phyloP scores from a whole-genome alignment of 2,113 vertebrate genomes.

The Lepisosteus osseus region DNA sequence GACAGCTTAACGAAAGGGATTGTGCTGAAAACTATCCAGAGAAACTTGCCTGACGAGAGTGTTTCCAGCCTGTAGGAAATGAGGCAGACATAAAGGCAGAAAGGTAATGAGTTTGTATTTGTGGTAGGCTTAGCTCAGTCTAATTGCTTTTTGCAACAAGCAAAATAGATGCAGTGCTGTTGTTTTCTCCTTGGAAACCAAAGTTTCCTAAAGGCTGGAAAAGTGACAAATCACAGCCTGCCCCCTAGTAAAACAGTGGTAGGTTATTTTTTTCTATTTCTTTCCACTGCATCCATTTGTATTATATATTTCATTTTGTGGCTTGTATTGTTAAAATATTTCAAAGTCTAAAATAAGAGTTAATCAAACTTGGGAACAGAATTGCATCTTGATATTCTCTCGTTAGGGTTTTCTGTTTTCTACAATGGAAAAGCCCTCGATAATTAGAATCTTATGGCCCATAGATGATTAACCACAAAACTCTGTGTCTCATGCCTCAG shows the following conservation, averaged over 20 bases:
- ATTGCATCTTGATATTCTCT: too few species aligned
- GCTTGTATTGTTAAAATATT: background rate
- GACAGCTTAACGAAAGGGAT: background rate
- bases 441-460: too few species aligned
- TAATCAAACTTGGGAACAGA: background rate
- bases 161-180: too few species aligned
- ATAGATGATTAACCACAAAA: too few species aligned
- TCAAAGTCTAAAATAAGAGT: background rate
- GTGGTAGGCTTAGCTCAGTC: background rate
- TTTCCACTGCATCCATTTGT: background rate
- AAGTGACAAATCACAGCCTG: background rate
- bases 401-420: too few species aligned
- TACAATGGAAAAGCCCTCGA: too few species aligned
- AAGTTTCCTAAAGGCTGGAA: background rate
- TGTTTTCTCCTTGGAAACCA: background rate
- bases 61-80: background rate
- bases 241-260: conserved; percentile 1
- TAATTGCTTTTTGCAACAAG: background rate
- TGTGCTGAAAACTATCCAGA: background rate
- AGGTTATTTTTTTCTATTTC: background rate
- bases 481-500: too few species aligned
- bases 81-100: background rate
- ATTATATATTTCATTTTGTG: background rate
- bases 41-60: background rate
- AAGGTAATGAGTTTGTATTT: background rate